Base-by-base conservation (phyloP, 2,797 vertebrate species). In the Scolopax rusticola region DNA sequence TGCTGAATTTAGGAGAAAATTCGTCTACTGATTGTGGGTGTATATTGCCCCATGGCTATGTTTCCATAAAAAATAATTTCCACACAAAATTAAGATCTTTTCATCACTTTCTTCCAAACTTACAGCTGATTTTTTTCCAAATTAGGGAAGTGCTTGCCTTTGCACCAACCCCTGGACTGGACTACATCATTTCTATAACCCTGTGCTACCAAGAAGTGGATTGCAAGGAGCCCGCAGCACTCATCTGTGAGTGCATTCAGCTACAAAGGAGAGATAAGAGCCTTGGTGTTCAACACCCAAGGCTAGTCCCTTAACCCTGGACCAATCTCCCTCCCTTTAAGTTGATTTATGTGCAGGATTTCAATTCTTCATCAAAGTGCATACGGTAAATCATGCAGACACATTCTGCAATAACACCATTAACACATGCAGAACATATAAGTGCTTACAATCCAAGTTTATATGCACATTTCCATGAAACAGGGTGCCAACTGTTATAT, bases 381-480 rank as follows among this genome's bases (percentile, higher is more conserved):
- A 30, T 25, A 33, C 8, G 11, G 0, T 40, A 65, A 77, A 18
- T 43, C 40, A 53, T 3, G 23, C 9, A 67, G 43, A n/a, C 21
- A 40, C 11, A 7, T 27, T 84, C 45, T 71, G 33, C 32, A 15
- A 67, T 69, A 84, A 65, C 20, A 23, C 0, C 25, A 15, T 75
- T 69, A 84, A 65, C 20, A 23, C 0, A 0, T 41, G 27, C 33
- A 53, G 53, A 51, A 74, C 23, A 38, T 18, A 30, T 0, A 2
- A 10, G 8, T 40, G 21, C 30, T 92, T 67, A n/a, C 5, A 51
- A 17, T 67, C 27, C 17, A 20, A 30, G 11, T 40, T 86, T 79
- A 61, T 91, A 71, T 36, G 24, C 11, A n/a, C 11, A 28, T 27
- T 69, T 73, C 56, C 17, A n/a, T 23, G 36, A 59, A 60, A 28